Conservation (phyloP, 1,140 invertebrate species). For the Calliopsis andreniformis region DNA sequence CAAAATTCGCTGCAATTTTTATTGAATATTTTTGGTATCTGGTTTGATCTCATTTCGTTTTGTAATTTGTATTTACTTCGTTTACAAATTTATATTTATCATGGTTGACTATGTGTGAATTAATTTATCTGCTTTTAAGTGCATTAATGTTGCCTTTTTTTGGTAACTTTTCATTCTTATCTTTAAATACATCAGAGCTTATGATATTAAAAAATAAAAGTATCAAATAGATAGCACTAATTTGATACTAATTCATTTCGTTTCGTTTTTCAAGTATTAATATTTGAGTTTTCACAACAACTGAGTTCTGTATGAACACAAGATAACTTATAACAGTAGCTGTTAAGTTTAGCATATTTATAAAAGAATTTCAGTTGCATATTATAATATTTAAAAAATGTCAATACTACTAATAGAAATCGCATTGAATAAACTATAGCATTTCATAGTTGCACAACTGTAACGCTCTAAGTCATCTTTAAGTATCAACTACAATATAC, state of each 20-base stretch:
- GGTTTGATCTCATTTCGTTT: not conserved
- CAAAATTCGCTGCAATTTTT: conserved; percentile 37
- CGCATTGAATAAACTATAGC: conserved; percentile 20
- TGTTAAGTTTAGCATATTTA: not conserved
- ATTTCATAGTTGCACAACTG: conserved; percentile 25
- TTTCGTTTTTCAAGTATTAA: not conserved
- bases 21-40: not conserved
- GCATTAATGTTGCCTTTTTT: conserved; percentile 30
- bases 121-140: conserved; percentile 27
- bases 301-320: not conserved
- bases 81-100: conserved; percentile 25
- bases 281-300: not conserved
- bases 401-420: conserved; percentile 18
- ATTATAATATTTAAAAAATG: conserved; percentile 1
- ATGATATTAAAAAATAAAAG: conserved; percentile 12
- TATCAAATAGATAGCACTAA: not conserved
- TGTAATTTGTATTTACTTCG: not conserved
- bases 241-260: not conserved
- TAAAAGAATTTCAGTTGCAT: not conserved
- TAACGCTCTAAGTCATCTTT: conserved; percentile 29
- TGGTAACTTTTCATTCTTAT: not conserved
- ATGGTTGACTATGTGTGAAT: conserved; percentile 16
- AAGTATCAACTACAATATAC: conserved; percentile 21
- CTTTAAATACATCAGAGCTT: not conserved
- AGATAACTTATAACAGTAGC: not conserved